These are phyloP conservation scores for Oreochromis spilurus DNA, from an alignment of 2,113 vertebrate species.

Conservation along the genomic window DNA sequence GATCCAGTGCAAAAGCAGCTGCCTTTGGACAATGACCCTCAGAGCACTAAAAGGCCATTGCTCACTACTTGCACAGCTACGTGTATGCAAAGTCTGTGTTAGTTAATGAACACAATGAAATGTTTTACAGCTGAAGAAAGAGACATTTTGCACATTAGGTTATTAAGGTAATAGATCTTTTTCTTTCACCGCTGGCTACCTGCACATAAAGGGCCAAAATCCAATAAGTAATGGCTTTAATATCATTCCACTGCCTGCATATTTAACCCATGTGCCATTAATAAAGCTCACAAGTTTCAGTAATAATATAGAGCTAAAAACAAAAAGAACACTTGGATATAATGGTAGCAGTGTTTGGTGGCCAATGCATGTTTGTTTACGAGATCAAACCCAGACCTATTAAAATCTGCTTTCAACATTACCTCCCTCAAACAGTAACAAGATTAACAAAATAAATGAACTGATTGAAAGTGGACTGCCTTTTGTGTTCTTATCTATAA, in stretches of 20 bases:
- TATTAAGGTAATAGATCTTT: neutral
- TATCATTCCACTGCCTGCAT: neutral
- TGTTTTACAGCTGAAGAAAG: neutral
- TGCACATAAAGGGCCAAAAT: neutral
- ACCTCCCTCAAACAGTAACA: neutral
- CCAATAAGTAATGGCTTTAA: neutral
- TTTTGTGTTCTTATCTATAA: fast-evolving
- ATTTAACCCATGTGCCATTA: neutral
- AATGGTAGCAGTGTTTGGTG: neutral
- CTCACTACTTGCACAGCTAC: neutral
- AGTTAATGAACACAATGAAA: neutral
- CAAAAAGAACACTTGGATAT: neutral
- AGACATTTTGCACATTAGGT: neutral
- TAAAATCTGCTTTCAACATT: neutral
- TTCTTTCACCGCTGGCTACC: neutral
- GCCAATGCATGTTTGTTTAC: neutral
- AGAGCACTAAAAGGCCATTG: neutral
- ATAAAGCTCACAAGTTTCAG: neutral
- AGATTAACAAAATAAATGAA: neutral
- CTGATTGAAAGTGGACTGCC: neutral
- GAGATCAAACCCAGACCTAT: neutral
- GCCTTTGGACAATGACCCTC: neutral
- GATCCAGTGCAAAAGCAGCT: neutral
- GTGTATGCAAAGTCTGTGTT: neutral
- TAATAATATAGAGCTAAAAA: neutral